Evolutionary conservation across 2,113 vertebrate species (phyloP).

Genomic region (Podocnemis expansa): DNA sequence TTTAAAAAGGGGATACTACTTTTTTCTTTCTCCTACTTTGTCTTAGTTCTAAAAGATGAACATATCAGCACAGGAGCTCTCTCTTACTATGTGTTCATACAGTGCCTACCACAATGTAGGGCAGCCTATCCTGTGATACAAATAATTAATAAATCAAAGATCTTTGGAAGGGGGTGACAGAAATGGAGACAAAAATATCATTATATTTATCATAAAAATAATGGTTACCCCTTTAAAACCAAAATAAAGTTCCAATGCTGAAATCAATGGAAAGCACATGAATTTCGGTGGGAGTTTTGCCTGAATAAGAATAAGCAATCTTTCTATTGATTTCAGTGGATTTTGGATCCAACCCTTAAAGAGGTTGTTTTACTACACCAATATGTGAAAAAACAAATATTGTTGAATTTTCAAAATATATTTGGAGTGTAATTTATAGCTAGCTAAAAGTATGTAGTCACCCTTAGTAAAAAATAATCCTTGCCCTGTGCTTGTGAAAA

Average conservation of each 20-base stretch:
- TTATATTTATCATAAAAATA: conserved; percentile 35
- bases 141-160: conserved; percentile 37
- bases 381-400: conserved; percentile 49
- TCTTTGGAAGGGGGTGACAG: conserved; percentile 40
- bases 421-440: conserved; percentile 52
- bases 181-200: conserved; percentile 1
- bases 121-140: neutral
- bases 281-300: conserved; percentile 30
- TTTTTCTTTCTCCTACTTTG: neutral
- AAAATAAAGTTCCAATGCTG: neutral
- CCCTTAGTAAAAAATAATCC: conserved; percentile 64
- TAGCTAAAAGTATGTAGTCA: conserved; percentile 61
- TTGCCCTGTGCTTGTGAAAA: conserved; percentile 61
- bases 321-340: conserved; percentile 20
- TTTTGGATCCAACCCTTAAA: neutral
- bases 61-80: conserved; percentile 30
- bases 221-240: conserved; percentile 24
- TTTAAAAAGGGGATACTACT: neutral
- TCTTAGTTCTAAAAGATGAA: neutral
- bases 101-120: conserved; percentile 7
- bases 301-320: neutral
- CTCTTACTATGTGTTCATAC: conserved; percentile 43
- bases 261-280: neutral
- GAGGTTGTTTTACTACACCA: neutral
- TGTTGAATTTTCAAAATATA: conserved; percentile 43